phyloP scores from a whole-genome alignment of 2,888 invertebrate genomes.

The Platynereis dumerilii region DNA sequence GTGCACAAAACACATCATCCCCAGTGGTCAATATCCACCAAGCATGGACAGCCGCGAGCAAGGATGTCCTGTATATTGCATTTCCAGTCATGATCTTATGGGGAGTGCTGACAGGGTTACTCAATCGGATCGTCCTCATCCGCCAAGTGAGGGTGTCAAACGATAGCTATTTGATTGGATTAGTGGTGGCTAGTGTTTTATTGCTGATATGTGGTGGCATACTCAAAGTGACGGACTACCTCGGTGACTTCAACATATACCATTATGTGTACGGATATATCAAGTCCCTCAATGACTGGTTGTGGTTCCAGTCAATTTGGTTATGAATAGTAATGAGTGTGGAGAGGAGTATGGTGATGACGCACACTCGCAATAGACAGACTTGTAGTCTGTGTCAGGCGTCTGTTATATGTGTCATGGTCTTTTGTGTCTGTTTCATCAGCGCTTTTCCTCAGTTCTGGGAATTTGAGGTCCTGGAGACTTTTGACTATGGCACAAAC shows the following conservation, averaged over 20 bases:
- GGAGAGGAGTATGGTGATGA: slow-evolving; percentile 51
- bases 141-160: slow-evolving; percentile 49
- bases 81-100: slow-evolving; percentile 51
- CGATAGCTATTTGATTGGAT: slow-evolving; percentile 55
- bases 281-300: slow-evolving; percentile 53
- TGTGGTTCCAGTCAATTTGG: slow-evolving; percentile 57
- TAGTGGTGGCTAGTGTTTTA: slow-evolving; percentile 45
- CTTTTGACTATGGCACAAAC: slow-evolving; percentile 40
- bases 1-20: background rate
- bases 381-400: slow-evolving; percentile 52
- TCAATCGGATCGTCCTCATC: slow-evolving; percentile 52
- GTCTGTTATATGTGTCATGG: slow-evolving; percentile 49
- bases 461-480: slow-evolving; percentile 49
- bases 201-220: slow-evolving; percentile 44
- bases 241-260: slow-evolving; percentile 44
- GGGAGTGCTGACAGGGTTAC: slow-evolving; percentile 49
- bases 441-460: slow-evolving; percentile 58
- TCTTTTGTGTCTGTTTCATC: slow-evolving; percentile 52
- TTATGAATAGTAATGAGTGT: slow-evolving; percentile 54
- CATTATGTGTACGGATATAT: slow-evolving; percentile 50
- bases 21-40: slow-evolving; percentile 6
- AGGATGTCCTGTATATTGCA: slow-evolving; percentile 27
- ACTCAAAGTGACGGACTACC: slow-evolving; percentile 50
- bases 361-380: slow-evolving; percentile 45
- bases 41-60: slow-evolving; percentile 27